phyloP scores from a whole-genome alignment of 2,113 vertebrate genomes.

The Myotis yumanensis region DNA sequence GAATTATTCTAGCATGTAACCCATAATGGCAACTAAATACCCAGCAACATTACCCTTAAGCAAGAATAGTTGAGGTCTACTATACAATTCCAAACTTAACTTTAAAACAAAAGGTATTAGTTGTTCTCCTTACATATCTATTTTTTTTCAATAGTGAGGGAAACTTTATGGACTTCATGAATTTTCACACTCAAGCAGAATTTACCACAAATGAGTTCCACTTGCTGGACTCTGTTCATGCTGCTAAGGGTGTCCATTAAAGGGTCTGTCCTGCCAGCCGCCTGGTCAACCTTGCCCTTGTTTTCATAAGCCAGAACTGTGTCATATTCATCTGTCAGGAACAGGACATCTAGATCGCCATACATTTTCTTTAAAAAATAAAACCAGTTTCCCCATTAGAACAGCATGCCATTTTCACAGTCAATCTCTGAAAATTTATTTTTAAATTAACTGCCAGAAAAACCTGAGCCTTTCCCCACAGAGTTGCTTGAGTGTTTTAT shows the following conservation, averaged over 20 bases:
- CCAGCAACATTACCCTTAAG: not conserved
- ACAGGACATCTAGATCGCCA: slow-evolving; percentile 89
- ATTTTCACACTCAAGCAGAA: not conserved
- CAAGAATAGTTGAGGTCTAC: not conserved
- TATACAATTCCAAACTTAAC: not conserved
- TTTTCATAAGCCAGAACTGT: slow-evolving; percentile 95
- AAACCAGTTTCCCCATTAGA: slow-evolving; percentile 52
- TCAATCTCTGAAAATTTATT: not conserved
- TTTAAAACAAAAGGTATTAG: not conserved
- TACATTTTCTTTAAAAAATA: slow-evolving; percentile 89
- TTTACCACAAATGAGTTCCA: slow-evolving; percentile 96
- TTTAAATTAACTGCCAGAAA: slow-evolving; percentile 32
- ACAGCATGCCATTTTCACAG: not conserved
- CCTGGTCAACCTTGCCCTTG: slow-evolving; percentile 89
- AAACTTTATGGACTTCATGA: not conserved
- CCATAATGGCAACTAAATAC: not conserved
- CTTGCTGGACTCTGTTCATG: slow-evolving; percentile 93
- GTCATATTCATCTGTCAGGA: slow-evolving; percentile 94
- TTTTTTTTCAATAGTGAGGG: not conserved
- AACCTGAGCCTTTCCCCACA: not conserved
- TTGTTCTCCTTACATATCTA: not conserved
- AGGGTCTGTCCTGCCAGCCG: slow-evolving; percentile 88
- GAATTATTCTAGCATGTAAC: not conserved
- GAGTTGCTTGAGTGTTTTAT: not conserved
- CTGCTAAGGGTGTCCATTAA: slow-evolving; percentile 92